Conservation (phyloP, 2,113 vertebrate species). For the Chlorodrepanis virens region DNA sequence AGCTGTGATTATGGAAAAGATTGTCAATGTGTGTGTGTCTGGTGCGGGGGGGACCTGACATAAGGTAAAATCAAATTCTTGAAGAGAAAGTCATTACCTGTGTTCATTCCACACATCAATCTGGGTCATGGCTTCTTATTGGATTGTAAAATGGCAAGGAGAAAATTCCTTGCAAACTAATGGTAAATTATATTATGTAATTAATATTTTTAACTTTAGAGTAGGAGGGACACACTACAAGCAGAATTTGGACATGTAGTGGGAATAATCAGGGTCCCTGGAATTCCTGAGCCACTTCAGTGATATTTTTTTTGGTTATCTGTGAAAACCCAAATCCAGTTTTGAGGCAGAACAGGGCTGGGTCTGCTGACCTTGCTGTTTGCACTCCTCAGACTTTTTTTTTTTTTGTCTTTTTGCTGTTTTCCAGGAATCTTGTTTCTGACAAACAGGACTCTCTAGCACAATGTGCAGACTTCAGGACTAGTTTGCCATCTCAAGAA, state of each 20-base stretch:
- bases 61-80: not conserved
- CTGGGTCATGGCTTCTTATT: not conserved
- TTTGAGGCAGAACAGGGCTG: not conserved
- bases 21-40: not conserved
- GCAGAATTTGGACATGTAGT: not conserved
- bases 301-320: not conserved
- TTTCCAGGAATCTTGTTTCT: constrained; percentile 89
- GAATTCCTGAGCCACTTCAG: not conserved
- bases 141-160: not conserved
- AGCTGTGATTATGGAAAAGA: not conserved
- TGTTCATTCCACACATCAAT: not conserved
- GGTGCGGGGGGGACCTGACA: not conserved
- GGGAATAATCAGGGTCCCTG: not conserved
- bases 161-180: not conserved
- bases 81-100: not conserved
- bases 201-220: not conserved
- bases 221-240: not conserved
- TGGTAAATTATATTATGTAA: not conserved
- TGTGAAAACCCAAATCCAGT: not conserved
- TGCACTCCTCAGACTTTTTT: not conserved
- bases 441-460: constrained; percentile 93
- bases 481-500: constrained; percentile 87
- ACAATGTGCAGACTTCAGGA: constrained; percentile 95
- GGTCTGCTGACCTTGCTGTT: not conserved
- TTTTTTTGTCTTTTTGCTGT: not conserved